A percentile compares a stretch with the other conserved stretches of the same genome.
These are phyloP conservation scores for Protonibea diacanthus DNA, from an alignment of 2,797 vertebrate species.

Conservation along the genomic window DNA sequence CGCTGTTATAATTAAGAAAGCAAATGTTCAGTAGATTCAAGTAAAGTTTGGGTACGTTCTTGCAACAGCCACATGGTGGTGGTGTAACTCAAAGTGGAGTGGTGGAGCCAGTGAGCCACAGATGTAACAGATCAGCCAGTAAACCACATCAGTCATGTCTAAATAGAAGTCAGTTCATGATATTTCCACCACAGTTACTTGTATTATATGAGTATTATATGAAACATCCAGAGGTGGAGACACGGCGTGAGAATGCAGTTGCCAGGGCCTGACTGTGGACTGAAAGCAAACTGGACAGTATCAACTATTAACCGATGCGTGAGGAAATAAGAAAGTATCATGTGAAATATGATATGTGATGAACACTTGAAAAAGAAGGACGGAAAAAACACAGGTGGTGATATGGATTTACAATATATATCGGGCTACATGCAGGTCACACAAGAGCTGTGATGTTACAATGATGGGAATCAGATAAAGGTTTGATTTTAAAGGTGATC, in stretches of 20 bases:
- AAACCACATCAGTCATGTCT: constrained; percentile 46
- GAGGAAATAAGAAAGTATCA: constrained; percentile 30
- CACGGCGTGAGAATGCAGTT: constrained; percentile 37
- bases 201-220: constrained; percentile 39
- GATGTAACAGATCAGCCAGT: constrained; percentile 17
- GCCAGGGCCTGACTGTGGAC: constrained; percentile 60
- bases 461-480: neutral
- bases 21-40: neutral
- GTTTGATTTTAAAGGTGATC: neutral
- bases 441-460: constrained; percentile 3
- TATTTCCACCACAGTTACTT: constrained; percentile 24
- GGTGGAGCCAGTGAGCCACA: neutral
- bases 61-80: constrained; percentile 58
- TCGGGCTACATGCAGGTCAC: constrained; percentile 24
- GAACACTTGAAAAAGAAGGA: constrained; percentile 46
- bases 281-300: constrained; percentile 34
- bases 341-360: constrained; percentile 52
- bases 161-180: constrained; percentile 19
- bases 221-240: constrained; percentile 44
- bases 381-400: constrained; percentile 62
- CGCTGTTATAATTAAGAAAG: neutral
- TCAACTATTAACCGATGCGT: constrained; percentile 35
- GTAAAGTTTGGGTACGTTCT: constrained; percentile 2
- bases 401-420: constrained; percentile 17
- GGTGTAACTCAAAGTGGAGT: constrained; percentile 35